Evolutionary conservation across 2,797 vertebrate genomes (phyloP).

Genomic region (Chiroxiphia lanceolata): DNA sequence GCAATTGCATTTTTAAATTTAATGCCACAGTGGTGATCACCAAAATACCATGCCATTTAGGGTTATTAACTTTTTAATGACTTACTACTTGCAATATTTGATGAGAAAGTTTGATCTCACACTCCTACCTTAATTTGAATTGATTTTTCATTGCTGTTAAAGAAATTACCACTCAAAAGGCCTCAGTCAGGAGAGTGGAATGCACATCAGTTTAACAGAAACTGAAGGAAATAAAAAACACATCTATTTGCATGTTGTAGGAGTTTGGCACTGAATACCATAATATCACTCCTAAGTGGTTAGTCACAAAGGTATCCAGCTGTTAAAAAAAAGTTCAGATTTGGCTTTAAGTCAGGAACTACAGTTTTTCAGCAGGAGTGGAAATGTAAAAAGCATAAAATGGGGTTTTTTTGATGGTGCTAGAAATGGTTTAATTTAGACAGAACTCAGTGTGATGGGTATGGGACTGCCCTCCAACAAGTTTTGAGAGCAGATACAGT

Average conservation of each 20-base stretch:
- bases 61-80: background rate
- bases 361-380: slow-evolving; percentile 22
- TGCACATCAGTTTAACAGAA: slow-evolving; percentile 20
- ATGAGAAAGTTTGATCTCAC: background rate
- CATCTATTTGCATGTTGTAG: background rate
- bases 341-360: slow-evolving; percentile 41
- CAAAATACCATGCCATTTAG: background rate
- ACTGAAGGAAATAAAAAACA: slow-evolving; percentile 3
- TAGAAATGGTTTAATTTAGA: slow-evolving; percentile 23
- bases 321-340: background rate
- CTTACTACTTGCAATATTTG: background rate
- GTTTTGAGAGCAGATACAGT: background rate
- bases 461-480: background rate
- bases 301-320: slow-evolving; percentile 34
- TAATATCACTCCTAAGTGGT: slow-evolving; percentile 11
- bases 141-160: slow-evolving; percentile 16
- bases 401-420: background rate
- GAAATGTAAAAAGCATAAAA: slow-evolving; percentile 41
- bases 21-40: background rate
- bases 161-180: background rate
- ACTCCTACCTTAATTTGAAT: background rate
- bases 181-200: background rate
- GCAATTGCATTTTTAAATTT: background rate
- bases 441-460: background rate
- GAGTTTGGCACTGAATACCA: slow-evolving; percentile 23